phyloP scores from a whole-genome alignment of 2,888 invertebrate species.

The Cynaeus angustus region DNA sequence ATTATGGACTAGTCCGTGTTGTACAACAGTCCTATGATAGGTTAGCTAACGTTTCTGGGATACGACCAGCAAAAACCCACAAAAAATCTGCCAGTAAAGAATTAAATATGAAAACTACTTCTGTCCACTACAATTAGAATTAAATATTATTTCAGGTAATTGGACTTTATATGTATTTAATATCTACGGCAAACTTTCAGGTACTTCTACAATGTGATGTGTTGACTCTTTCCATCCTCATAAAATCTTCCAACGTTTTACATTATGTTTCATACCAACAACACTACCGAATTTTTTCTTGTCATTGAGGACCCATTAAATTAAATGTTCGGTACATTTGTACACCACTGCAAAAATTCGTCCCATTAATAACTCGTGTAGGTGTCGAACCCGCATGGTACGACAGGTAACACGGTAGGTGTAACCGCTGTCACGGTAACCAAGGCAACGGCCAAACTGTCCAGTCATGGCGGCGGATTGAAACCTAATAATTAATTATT shows the following conservation, averaged over 20 bases:
- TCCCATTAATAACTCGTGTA: conserved; percentile 61
- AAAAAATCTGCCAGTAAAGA: no score
- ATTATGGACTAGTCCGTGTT: no score
- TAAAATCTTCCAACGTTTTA: not conserved
- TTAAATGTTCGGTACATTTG: conserved; percentile 54
- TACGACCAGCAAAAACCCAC: no score
- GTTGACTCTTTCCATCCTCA: no score
- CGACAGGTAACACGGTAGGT: conserved; percentile 66
- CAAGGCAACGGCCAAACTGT: conserved; percentile 66
- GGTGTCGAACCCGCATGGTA: conserved; percentile 61
- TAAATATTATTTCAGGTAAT: no score
- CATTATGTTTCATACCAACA: not conserved
- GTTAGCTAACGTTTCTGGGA: no score
- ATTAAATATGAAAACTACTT: no score
- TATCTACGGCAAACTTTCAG: no score
- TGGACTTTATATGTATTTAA: no score
- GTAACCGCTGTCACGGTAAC: conserved; percentile 66
- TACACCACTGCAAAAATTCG: conserved; percentile 53
- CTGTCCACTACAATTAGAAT: no score
- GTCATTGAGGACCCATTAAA: conserved; percentile 50
- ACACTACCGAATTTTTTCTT: not conserved
- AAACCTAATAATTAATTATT: conserved; percentile 70
- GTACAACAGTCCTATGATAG: no score
- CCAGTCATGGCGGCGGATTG: conserved; percentile 69
- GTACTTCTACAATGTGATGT: no score